Conservation (phyloP, 2,888 invertebrate species). For the Rotaria socialis region DNA sequence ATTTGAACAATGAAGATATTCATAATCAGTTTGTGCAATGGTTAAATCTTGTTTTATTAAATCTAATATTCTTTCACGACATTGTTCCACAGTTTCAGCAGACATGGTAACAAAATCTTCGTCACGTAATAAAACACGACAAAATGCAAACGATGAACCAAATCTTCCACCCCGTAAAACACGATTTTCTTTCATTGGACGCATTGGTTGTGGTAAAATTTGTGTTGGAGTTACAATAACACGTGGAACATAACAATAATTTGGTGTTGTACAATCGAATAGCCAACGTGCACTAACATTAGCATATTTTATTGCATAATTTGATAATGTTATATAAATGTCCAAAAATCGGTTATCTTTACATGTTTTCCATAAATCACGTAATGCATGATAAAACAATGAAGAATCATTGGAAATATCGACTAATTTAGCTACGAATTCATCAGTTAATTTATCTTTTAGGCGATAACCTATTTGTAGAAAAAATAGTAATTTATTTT, state of each 20-base stretch:
- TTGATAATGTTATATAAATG: not conserved
- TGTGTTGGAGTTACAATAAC: conserved; percentile 22
- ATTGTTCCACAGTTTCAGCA: conserved; percentile 29
- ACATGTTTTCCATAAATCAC: conserved; percentile 23
- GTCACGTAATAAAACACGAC: conserved; percentile 27
- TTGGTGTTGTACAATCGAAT: conserved; percentile 26
- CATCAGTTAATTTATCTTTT: conserved; percentile 32
- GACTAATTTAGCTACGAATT: not conserved
- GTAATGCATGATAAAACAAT: conserved; percentile 33
- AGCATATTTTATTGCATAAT: not conserved
- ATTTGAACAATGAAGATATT: conserved; percentile 36
- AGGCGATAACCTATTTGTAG: conserved; percentile 23
- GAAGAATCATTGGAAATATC: conserved; percentile 15
- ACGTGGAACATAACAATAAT: conserved; percentile 32
- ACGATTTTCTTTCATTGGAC: conserved; percentile 37
- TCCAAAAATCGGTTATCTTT: conserved; percentile 30
- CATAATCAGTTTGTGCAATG: conserved; percentile 29
- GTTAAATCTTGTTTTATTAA: conserved; percentile 15
- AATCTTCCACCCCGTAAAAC: not conserved
- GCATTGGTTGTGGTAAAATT: conserved; percentile 31
- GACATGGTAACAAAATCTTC: conserved; percentile 17
- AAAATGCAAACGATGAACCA: not conserved
- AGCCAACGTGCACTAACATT: not conserved
- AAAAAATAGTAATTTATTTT: not conserved
- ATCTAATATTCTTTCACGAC: conserved; percentile 19